Evolutionary conservation across 2,113 vertebrate species (phyloP).

Genomic region (Bos javanicus): DNA sequence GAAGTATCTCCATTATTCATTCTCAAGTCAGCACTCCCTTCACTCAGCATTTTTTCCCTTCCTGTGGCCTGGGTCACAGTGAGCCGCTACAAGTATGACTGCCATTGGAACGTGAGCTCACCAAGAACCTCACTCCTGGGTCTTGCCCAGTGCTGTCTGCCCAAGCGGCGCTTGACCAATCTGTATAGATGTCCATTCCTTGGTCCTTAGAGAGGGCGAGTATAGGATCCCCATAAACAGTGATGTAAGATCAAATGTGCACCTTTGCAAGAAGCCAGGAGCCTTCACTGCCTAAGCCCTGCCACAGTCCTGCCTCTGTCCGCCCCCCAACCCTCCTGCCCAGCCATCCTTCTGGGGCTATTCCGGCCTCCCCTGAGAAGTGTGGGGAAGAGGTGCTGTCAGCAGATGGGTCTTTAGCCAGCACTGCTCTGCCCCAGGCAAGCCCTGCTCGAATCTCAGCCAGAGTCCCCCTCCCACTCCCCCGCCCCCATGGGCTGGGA

Average conservation of each 20-base stretch:
- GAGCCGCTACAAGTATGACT: neutral
- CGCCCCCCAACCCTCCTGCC: neutral
- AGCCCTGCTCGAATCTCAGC: conserved; percentile 40
- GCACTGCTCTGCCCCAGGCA: conserved; percentile 39
- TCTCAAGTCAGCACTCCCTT: neutral
- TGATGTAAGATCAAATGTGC: neutral
- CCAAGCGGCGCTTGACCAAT: neutral
- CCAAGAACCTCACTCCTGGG: neutral
- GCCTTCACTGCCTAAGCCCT: neutral
- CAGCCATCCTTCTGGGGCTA: neutral
- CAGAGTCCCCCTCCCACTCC: conserved; percentile 38
- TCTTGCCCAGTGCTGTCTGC: neutral
- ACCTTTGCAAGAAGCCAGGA: neutral
- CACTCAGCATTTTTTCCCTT: neutral
- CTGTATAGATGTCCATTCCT: neutral
- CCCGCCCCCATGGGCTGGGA: conserved; percentile 53
- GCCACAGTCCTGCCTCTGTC: neutral
- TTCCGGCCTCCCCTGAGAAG: neutral
- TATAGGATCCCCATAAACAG: neutral
- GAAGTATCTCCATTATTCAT: neutral
- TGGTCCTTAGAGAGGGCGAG: neutral
- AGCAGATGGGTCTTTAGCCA: conserved; percentile 49
- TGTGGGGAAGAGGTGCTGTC: conserved; percentile 5
- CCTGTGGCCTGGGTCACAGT: neutral
- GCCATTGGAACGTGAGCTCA: neutral